Conservation (phyloP, 2,113 vertebrate species). For the Psammodynastes pulverulentus region DNA sequence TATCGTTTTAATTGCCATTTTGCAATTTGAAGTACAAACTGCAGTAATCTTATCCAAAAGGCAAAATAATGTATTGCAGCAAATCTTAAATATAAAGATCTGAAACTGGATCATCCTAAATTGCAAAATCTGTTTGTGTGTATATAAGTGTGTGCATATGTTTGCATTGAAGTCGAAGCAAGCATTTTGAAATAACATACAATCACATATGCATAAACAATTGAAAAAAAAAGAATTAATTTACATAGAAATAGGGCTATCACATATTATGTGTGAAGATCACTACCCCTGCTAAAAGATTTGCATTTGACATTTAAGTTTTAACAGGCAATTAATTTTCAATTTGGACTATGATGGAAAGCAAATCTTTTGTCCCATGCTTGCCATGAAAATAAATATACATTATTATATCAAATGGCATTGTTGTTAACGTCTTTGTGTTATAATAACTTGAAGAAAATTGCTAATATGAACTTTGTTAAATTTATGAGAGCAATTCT, state of each 20-base stretch:
- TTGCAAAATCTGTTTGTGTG: background rate
- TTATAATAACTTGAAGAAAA: constrained; percentile 45
- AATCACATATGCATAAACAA: constrained; percentile 38
- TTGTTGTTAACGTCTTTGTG: constrained; percentile 51
- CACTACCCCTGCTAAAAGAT: constrained; percentile 58
- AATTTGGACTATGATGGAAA: constrained; percentile 69
- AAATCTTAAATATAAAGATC: background rate
- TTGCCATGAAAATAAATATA: constrained; percentile 53
- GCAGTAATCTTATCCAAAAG: background rate
- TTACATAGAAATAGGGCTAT: constrained; percentile 58
- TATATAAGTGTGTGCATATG: background rate
- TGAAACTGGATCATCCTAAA: background rate
- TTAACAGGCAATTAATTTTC: constrained; percentile 74
- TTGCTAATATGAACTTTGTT: background rate
- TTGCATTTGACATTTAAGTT: constrained; percentile 74
- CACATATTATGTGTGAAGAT: constrained; percentile 50
- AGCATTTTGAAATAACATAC: constrained; percentile 33
- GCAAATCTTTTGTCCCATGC: constrained; percentile 69
- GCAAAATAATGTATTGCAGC: background rate
- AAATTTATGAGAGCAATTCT: background rate
- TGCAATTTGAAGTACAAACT: background rate
- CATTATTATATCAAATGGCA: constrained; percentile 58
- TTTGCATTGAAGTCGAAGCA: background rate
- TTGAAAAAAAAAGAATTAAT: constrained; percentile 56
- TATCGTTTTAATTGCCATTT: background rate